phyloP scores from a whole-genome alignment of 2,797 vertebrate species.

The Echeneis naucrates region DNA sequence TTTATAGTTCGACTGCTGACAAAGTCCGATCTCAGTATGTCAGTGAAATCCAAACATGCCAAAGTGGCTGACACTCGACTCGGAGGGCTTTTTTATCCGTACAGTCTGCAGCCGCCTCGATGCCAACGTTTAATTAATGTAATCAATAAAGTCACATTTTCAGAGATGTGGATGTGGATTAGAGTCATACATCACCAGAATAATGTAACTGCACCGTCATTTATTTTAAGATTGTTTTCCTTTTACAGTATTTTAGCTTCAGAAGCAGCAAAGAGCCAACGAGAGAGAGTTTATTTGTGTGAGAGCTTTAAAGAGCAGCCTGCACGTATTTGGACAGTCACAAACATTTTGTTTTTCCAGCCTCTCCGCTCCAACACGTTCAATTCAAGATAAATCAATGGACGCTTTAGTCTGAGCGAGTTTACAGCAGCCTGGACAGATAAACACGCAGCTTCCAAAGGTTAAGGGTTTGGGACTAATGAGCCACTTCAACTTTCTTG shows the following conservation, averaged over 20 bases:
- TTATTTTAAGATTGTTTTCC: not conserved
- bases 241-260: not conserved
- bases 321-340: not conserved
- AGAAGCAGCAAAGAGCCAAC: not conserved
- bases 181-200: conserved; percentile 3
- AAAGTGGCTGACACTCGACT: not conserved
- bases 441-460: too few species aligned
- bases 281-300: not conserved
- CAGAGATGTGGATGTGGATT: not conserved
- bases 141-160: conserved; percentile 21
- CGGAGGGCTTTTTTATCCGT: not conserved
- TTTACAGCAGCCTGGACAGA: not conserved
- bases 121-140: conserved; percentile 1
- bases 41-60: too few species aligned
- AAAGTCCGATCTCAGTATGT: not conserved
- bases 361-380: not conserved
- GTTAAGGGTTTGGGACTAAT: not conserved
- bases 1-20: not conserved
- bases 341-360: not conserved
- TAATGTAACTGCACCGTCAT: conserved; percentile 6
- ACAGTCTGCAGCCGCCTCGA: not conserved
- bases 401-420: not conserved
- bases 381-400: not conserved
- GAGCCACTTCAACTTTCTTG: not conserved
- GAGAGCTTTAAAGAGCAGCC: not conserved